Evolutionary conservation across 2,888 invertebrate species (phyloP), one percentile per base, ranked within the genome.

Genomic region (Patella pellucida): DNA sequence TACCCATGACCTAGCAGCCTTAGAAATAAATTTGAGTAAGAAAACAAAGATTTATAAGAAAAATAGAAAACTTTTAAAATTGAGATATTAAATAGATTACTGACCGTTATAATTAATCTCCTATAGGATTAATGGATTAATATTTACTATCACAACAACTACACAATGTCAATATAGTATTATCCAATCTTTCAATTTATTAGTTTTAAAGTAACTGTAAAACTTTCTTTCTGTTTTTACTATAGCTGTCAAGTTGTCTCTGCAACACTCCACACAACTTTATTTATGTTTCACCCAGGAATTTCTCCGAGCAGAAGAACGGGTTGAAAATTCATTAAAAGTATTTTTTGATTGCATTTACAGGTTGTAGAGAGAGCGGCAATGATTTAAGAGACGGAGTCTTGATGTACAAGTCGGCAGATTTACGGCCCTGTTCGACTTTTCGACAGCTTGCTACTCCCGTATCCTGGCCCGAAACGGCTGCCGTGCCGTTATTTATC

Each of bases 251-350:
- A 62, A 62, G 23, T 19, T 62, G 23, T 23, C 62, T 62, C 19
- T 62, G 19, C 62, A 23, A 62, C 23, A 62, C 62, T 62, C 62
- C 23, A 62, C 62, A 62, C 62, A 62, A 62, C 62, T 62, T 62
- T 62, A 62, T 62, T 62, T 62, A 62, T 62, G 62, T 62, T 62
- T 62, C 62, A 62, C 62, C 23, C 19, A 23, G 62, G 62, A 62
- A 62, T 62, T 62, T 23, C 19, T 12, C 19, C 19, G 23, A 62
- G 62, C 62, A 23, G 19, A 23, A 23, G 62, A 62, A 19, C 62
- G 23, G 62, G 19, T 62, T 62, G 62, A 62, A 62, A 62, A 62
- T 23, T 62, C 62, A 62, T 62, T 23, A 62, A 23, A 62, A 23
- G 62, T 62, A 62, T 62, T 62, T 62, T 62, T 19, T 62, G 23